phyloP scores from a whole-genome alignment of 2,888 invertebrate genomes.

The Uloborus plumipes region DNA sequence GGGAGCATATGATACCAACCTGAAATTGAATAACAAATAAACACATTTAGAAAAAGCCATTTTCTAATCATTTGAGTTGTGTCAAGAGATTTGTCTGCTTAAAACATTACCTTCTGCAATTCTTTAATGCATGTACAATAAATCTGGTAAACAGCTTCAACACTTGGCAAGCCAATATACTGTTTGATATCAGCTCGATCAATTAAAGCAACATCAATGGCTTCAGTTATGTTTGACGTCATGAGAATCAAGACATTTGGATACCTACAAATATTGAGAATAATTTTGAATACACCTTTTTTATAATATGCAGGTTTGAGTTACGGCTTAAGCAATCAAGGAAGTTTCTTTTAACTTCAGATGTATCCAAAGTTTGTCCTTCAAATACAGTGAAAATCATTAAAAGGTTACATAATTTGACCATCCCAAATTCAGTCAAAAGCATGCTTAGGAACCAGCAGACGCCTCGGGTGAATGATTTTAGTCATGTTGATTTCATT shows the following conservation, averaged over 20 bases:
- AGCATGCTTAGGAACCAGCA: no score
- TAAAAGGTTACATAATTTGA: no score
- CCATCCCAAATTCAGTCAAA: no score
- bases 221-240: conserved; percentile 94
- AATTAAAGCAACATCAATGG: conserved; percentile 94
- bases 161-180: conserved; percentile 86
- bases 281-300: no score
- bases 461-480: no score
- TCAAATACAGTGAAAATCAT: no score
- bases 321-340: no score
- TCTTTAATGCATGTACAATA: conserved; percentile 86
- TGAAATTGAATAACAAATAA: not conserved
- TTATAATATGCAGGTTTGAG: no score
- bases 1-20: conserved; percentile 29
- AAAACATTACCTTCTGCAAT: conserved; percentile 78
- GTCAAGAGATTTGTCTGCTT: not conserved
- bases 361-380: no score
- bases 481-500: no score
- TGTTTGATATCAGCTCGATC: conserved; percentile 96
- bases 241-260: conserved; percentile 93
- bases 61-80: conserved; percentile 9
- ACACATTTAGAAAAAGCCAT: conserved; percentile 5
- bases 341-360: no score
- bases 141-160: conserved; percentile 85
- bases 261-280: conserved; percentile 76